Percentiles rank a stretch among this genome's conserved stretches.
Conservation (phyloP, 2,113 vertebrate genomes). For the Drymodes brunneopygia region DNA sequence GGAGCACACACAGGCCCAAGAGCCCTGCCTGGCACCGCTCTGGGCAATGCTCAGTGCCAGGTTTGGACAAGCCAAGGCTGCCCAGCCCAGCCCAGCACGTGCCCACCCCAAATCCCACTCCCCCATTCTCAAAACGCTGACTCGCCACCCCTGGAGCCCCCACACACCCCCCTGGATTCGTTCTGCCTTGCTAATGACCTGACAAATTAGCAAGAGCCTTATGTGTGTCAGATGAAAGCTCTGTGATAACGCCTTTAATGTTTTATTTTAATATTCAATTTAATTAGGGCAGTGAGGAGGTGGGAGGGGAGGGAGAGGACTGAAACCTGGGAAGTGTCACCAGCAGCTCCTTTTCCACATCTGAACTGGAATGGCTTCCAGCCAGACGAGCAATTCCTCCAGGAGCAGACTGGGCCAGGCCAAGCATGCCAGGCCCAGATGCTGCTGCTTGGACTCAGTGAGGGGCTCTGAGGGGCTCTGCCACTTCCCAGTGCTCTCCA, state of each 20-base stretch:
- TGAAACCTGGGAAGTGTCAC: background rate
- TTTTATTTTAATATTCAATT: slow-evolving; percentile 23
- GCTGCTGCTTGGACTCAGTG: background rate
- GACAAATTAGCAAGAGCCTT: background rate
- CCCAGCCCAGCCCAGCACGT: background rate
- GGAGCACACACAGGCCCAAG: background rate
- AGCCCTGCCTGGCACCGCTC: rapidly evolving
- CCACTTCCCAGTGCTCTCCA: background rate
- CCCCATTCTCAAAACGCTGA: background rate
- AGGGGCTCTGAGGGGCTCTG: background rate
- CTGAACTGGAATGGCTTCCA: slow-evolving; percentile 3
- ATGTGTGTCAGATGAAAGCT: background rate
- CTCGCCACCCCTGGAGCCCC: background rate
- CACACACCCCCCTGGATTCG: background rate
- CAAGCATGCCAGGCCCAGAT: background rate
- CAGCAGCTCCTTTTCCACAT: slow-evolving; percentile 26
- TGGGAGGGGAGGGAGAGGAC: background rate
- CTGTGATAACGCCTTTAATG: background rate
- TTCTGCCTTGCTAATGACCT: background rate
- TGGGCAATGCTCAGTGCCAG: background rate
- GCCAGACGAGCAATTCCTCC: slow-evolving; percentile 44
- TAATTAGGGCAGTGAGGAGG: slow-evolving; percentile 24
- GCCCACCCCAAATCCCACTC: background rate
- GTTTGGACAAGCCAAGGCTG: background rate
- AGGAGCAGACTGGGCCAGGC: background rate